Evolutionary conservation across 2,888 invertebrate species (phyloP), one percentile per base, ranked within the genome.

Genomic region (Amphiduros pacificus): DNA sequence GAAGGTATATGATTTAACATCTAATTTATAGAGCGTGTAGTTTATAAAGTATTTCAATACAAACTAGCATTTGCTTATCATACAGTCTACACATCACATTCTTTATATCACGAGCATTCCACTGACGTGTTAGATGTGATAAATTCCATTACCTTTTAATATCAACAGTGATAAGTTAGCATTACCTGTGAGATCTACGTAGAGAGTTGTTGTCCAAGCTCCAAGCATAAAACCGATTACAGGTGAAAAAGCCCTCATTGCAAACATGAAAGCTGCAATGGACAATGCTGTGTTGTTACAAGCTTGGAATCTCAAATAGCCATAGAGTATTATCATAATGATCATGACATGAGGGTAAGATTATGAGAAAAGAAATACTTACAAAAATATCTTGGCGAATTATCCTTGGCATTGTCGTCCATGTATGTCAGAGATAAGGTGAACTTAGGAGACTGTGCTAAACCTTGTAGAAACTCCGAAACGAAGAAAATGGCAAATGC

Each of bases 391-490:
- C 48, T 59, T 24, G 59, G 65, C 2, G 67, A 57, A 29, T 61
- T 55, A n/a, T 67, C 51, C 55, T 55, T 61, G 26, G 60, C 60
- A 31, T 63, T 67, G 57, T 67, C 67, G 54, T 67, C 67, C 58
- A 67, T 66, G 56, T 65, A 64, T 32, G 67, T 67, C 24, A 67
- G 14, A 36, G 55, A 54, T 20, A 67, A 55, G 5, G 67, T 61
- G 31, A 53, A 52, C 44, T 65, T 61, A 17, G 65, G 63, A 1
- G 67, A 63, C 55, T 55, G 58, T 6, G 55, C 63, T 4, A 67
- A 52, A 5, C 67, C 67, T 57, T 67, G 67, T 11, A 67, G 24
- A 9, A 67, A 20, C 40, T 63, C 65, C 2, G 65, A 63, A 52
- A 61, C 2, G 24, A 66, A 24, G 51, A 67, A 66, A 36, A 67